These are phyloP conservation scores for Eriocheir sinensis DNA, from an alignment of 1,140 invertebrate genomes.

Conservation along the genomic window DNA sequence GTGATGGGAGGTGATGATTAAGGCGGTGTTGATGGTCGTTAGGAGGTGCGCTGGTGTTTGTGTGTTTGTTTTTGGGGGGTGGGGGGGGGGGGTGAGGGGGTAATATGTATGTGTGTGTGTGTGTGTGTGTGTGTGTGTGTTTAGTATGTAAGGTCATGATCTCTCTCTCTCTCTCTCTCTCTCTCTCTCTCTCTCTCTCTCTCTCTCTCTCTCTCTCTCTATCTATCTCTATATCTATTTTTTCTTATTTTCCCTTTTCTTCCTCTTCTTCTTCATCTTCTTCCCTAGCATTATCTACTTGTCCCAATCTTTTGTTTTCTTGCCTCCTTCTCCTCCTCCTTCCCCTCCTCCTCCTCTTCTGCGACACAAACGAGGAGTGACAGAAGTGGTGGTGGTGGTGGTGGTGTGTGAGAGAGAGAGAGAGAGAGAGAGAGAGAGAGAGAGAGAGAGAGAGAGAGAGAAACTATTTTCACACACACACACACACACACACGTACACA, in stretches of 20 bases:
- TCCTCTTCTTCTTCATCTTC: neutral
- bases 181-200: constrained; percentile 38
- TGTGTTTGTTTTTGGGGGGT: neutral
- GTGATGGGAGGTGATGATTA: neutral
- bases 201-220: constrained; percentile 65
- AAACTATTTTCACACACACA: too few relatives aligned
- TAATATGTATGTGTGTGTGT: neutral
- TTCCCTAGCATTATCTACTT: too few relatives aligned
- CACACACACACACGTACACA: neutral
- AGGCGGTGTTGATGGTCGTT: neutral
- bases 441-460: neutral
- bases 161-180: constrained; percentile 19
- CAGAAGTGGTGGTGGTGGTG: neutral
- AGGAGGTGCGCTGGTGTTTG: neutral
- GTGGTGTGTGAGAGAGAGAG: neutral
- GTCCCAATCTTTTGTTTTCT: neutral
- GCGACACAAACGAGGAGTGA: too few relatives aligned
- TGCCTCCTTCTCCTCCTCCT: constrained; percentile 3
- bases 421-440: neutral
- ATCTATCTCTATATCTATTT: neutral
- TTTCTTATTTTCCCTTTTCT: neutral
- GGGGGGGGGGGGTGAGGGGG: neutral
- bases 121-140: too few relatives aligned
- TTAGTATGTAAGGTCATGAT: neutral
- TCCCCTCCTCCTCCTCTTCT: too few relatives aligned